Base-by-base conservation (phyloP, 1,140 invertebrate genomes). In the Micrasema longulum region DNA sequence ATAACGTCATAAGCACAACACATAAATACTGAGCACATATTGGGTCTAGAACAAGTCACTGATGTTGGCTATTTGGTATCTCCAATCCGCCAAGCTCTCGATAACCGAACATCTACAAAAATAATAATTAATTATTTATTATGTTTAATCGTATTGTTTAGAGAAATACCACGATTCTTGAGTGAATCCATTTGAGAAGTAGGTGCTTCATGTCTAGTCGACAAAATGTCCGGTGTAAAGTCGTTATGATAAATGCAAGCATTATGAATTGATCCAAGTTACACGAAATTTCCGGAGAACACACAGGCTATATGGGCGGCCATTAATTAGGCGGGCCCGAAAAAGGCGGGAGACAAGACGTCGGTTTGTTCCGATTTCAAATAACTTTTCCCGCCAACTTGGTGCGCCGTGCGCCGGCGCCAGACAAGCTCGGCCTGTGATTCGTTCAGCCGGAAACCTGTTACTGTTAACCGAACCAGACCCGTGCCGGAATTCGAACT, bases 321-420 rank as follows among this genome's bases (percentile, higher is more conserved):
- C 48, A 18, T 22, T 52, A 22, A 52, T 22, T 52, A 18, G 20
- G 48, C 16, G 16, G 22, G 48, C 16, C 48, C 12, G n/a, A 2
- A 52, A 52, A 52, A 52, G 48, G 48, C 48, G 48, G 48, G 48
- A 52, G 48, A 52, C 48, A 52, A 52, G 48, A 52, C 22, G 48
- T 52, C 48, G 48, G 48, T 52, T 52, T 52, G 48, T 52, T 22
- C 48, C 48, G 20, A 52, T 52, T 52, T 52, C 11, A 52, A 52
- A 47, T 47, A 47, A 52, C 48, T 52, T 22, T 52, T 52, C 48
- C 48, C 48, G 48, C 48, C 26, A 31, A 11, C 18, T 22, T 20
- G 22, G 48, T 23, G 48, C 48, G 48, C 48, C 48, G 48, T 23
- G 48, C 48, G 48, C 48, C 48, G 48, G 48, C 48, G 48, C 48